Percentiles rank a stretch among this genome's conserved stretches.
These are phyloP conservation scores for Gambusia affinis DNA, from an alignment of 2,113 vertebrate species.

Conservation along the genomic window DNA sequence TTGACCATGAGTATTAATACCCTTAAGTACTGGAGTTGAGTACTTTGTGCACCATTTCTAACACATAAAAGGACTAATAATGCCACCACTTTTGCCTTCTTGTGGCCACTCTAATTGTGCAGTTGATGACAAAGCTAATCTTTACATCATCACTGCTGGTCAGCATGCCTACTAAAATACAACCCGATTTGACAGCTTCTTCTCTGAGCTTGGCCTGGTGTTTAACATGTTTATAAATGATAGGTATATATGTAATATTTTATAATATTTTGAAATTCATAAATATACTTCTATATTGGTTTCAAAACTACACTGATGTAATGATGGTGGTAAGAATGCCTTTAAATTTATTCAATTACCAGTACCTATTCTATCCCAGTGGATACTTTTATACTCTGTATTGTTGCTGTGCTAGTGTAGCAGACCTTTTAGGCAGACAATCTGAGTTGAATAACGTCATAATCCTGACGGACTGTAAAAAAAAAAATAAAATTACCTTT, in stretches of 20 bases:
- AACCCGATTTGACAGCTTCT: not conserved
- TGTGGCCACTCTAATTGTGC: no score
- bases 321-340: slow-evolving; percentile 23
- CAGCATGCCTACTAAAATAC: not conserved
- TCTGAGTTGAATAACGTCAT: slow-evolving; percentile 9
- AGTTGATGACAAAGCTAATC: no score
- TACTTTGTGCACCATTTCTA: no score
- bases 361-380: slow-evolving; percentile 15
- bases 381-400: slow-evolving; percentile 17
- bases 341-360: slow-evolving; percentile 46
- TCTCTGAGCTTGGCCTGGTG: not conserved
- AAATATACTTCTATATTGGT: slow-evolving; percentile 46
- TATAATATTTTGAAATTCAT: no score
- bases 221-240: not conserved
- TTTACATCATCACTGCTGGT: no score
- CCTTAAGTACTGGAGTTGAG: no score
- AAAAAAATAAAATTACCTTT: slow-evolving; percentile 25
- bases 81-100: no score
- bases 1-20: no score
- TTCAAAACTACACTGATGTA: slow-evolving; percentile 39
- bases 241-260: not conserved
- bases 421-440: slow-evolving; percentile 1
- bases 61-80: no score
- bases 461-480: slow-evolving; percentile 31
- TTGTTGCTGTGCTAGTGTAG: slow-evolving; percentile 8